phyloP scores from a whole-genome alignment of 1,140 invertebrate species.

The Megathymus violae region DNA sequence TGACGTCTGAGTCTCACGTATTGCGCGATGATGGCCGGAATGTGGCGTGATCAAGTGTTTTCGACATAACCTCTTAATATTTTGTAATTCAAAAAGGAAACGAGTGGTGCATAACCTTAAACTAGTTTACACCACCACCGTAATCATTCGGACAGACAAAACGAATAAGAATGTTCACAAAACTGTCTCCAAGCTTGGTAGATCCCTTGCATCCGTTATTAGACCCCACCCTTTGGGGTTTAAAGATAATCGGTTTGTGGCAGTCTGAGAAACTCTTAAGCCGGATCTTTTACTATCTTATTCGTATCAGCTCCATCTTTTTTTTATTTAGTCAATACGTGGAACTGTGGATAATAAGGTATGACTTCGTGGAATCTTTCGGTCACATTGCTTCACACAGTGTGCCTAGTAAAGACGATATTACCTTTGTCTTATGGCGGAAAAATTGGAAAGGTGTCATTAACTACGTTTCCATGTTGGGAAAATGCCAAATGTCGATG shows the following conservation, averaged over 20 bases:
- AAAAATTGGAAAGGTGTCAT: conserved; percentile 56
- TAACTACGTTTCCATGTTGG: conserved; percentile 57
- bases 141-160: too few species aligned
- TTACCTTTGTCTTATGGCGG: conserved; percentile 63
- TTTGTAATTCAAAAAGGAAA: too few species aligned
- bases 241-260: conserved; percentile 64
- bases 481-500: conserved; percentile 49
- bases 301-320: conserved; percentile 55
- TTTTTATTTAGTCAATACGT: conserved; percentile 67
- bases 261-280: conserved; percentile 44
- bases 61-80: too few species aligned
- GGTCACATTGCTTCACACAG: conserved; percentile 62
- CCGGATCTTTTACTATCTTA: conserved; percentile 44
- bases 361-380: conserved; percentile 64
- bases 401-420: conserved; percentile 64
- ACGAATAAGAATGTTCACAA: conserved; percentile 15
- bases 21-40: too few species aligned
- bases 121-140: too few species aligned
- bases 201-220: conserved; percentile 55
- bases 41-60: too few species aligned
- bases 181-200: conserved; percentile 44
- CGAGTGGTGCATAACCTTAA: too few species aligned
- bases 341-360: conserved; percentile 64
- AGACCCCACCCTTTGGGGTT: conserved; percentile 59
- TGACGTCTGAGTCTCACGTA: too few species aligned